A percentile compares a stretch with the other conserved stretches of the same genome.
These are phyloP conservation scores for Rhopalosiphum padi DNA, from an alignment of 1,140 invertebrate genomes.

Conservation along the genomic window DNA sequence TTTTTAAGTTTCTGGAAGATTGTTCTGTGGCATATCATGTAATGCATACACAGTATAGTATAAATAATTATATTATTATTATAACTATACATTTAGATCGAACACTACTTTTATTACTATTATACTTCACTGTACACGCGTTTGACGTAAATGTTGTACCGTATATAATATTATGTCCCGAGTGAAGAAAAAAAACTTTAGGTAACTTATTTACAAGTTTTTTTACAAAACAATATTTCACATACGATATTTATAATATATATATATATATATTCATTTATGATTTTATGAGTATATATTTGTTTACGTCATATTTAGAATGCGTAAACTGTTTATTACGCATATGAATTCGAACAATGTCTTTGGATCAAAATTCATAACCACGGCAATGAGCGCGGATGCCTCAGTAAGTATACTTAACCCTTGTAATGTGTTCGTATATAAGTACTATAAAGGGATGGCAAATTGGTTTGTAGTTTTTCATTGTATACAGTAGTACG, in stretches of 20 bases:
- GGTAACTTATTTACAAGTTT: not conserved
- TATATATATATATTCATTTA: not conserved
- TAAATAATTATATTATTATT: not conserved
- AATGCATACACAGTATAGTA: too few species aligned
- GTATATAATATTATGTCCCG: not conserved
- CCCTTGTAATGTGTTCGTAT: slow-evolving; percentile 21
- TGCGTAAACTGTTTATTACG: not conserved
- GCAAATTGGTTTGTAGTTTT: not conserved
- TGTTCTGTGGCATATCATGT: too few species aligned
- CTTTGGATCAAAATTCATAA: slow-evolving; percentile 35
- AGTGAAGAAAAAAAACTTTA: not conserved
- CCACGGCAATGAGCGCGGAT: not conserved
- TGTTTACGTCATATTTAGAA: not conserved
- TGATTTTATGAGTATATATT: not conserved
- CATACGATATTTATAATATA: not conserved
- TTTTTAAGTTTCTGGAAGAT: not conserved
- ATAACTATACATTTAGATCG: not conserved
- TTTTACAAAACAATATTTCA: not conserved
- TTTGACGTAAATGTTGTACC: not conserved
- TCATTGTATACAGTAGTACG: not conserved
- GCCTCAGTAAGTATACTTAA: not conserved
- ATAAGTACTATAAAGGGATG: slow-evolving; percentile 35
- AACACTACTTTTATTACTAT: not conserved
- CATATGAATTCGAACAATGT: slow-evolving; percentile 2
- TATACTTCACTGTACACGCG: not conserved